phyloP scores from a whole-genome alignment of 2,888 invertebrate genomes.

The Idaea straminata region DNA sequence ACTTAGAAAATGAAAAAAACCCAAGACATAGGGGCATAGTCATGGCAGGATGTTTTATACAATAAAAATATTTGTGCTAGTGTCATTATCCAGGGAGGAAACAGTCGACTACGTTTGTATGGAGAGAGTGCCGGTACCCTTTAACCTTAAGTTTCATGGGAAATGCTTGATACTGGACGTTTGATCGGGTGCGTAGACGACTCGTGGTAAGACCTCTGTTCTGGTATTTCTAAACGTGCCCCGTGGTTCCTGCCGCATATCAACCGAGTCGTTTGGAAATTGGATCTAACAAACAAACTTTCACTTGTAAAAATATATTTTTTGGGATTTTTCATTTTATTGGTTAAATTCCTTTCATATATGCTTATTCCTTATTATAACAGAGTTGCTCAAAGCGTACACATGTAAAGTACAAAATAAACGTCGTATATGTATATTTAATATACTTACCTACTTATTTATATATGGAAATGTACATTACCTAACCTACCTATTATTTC shows the following conservation, averaged over 20 bases:
- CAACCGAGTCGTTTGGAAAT: neutral
- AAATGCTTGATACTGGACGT: no score
- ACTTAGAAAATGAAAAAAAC: no score
- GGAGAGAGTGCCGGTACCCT: no score
- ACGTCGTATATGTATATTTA: slow-evolving; percentile 31
- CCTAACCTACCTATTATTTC: slow-evolving; percentile 20
- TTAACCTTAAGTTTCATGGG: no score
- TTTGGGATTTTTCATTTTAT: neutral
- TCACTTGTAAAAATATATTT: neutral
- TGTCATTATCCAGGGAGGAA: no score
- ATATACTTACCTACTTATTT: slow-evolving; percentile 23
- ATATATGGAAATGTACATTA: slow-evolving; percentile 28
- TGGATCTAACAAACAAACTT: neutral
- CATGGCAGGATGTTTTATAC: no score
- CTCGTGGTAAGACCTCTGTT: no score
- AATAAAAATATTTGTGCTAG: no score
- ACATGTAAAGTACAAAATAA: slow-evolving; percentile 42
- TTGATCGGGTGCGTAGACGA: no score
- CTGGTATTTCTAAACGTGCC: no score
- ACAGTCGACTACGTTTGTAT: no score
- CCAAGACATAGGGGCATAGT: no score
- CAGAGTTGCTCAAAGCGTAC: neutral
- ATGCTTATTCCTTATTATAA: neutral
- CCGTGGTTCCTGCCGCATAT: neutral
- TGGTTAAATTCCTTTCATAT: neutral